A percentile compares a stretch with the other conserved stretches of the same genome.
These are phyloP conservation scores for pig (Sus scrofa) DNA, from an alignment of 2,113 vertebrate genomes.

Conservation along the genomic window T2T-Sscrofa CM000824.6:53228501-53229000, in stretches of 20 bases:
- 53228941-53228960: background rate
- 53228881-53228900: background rate
- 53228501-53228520: slow-evolving; percentile 96
- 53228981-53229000: background rate
- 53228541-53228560: slow-evolving; percentile 98
- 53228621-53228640: slow-evolving; percentile 79
- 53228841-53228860: background rate
- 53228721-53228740: background rate
- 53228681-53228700: background rate
- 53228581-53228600: slow-evolving; percentile 98
- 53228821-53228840: background rate
- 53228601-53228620: background rate
- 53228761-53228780: background rate
- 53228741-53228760: background rate
- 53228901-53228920: background rate
- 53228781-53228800: rapidly evolving
- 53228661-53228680: rapidly evolving
- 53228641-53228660: rapidly evolving
- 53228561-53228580: slow-evolving; percentile 97
- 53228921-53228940: rapidly evolving
- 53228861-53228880: background rate
- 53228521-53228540: slow-evolving; percentile 96
- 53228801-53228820: background rate
- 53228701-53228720: background rate
- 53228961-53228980: rapidly evolving